Evolutionary conservation across 2,113 vertebrate genomes (phyloP).

Genomic region (Butorides virescens): DNA sequence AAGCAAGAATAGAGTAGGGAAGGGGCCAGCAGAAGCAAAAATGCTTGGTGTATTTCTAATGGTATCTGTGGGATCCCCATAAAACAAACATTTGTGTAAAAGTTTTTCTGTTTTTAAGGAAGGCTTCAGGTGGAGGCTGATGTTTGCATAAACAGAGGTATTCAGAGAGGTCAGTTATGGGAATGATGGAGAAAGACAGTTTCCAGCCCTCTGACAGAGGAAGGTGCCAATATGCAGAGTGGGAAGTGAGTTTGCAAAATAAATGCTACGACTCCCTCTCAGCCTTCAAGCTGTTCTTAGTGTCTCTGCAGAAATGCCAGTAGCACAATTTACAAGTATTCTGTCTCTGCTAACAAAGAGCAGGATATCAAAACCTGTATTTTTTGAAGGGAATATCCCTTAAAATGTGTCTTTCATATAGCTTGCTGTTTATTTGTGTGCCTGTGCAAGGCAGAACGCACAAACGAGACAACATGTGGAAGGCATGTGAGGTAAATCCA

Average conservation of each 20-base stretch:
- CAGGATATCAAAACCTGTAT: background rate
- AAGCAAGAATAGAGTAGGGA: background rate
- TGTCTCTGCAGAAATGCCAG: background rate
- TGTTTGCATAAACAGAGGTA: background rate
- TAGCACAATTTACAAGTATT: background rate
- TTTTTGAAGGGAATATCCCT: background rate
- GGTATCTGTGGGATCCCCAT: background rate
- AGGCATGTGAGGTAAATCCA: background rate
- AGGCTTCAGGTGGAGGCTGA: background rate
- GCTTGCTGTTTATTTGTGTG: background rate
- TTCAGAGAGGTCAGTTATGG: background rate
- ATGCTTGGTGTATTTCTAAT: background rate
- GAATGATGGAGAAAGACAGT: background rate
- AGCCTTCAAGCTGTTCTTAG: background rate
- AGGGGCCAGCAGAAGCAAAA: background rate
- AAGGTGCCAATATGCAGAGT: background rate
- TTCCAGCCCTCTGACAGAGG: background rate
- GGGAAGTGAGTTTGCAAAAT: background rate
- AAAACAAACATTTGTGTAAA: background rate
- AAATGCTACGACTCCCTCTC: rapidly evolving
- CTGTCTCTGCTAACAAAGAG: background rate
- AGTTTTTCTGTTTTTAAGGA: background rate
- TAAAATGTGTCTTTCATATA: rapidly evolving
- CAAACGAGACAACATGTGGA: rapidly evolving
- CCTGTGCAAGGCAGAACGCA: background rate